phyloP scores from a whole-genome alignment of 1,140 invertebrate species.

The Bombyx mandarina region DNA sequence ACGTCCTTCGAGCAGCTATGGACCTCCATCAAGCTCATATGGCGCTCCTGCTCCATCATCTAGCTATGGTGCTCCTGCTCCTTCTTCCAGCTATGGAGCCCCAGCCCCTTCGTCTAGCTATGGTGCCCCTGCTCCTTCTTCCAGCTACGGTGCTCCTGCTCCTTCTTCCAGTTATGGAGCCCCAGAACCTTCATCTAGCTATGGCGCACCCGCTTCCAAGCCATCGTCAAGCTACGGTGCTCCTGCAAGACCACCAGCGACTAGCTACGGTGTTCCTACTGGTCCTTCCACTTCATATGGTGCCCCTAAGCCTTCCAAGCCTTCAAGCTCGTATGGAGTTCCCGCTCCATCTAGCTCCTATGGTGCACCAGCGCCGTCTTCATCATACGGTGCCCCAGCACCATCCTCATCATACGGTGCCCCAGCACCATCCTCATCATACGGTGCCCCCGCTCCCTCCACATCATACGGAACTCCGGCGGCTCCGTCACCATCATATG shows the following conservation, averaged over 20 bases:
- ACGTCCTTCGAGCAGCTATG: conserved; percentile 48
- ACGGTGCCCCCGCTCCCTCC: conserved; percentile 57
- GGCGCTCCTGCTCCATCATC: conserved; percentile 52
- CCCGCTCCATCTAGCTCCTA: conserved; percentile 55
- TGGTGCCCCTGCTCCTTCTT: conserved; percentile 35
- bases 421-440: conserved; percentile 27
- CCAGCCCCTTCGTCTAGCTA: conserved; percentile 28
- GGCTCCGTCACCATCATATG: conserved; percentile 31
- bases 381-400: conserved; percentile 34
- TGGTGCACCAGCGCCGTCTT: conserved; percentile 43
- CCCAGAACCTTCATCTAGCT: conserved; percentile 20
- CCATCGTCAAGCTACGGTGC: conserved; percentile 44
- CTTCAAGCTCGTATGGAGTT: conserved; percentile 34
- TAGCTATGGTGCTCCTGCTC: conserved; percentile 28
- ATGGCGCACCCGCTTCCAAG: conserved; percentile 31
- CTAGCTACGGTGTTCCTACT: conserved; percentile 65
- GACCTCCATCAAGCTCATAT: conserved; percentile 45
- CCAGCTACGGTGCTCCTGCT: conserved; percentile 33
- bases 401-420: conserved; percentile 46
- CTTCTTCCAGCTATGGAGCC: conserved; percentile 41
- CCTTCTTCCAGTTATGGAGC: conserved; percentile 28
- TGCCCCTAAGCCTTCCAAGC: conserved; percentile 54
- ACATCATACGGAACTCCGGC: conserved; percentile 36
- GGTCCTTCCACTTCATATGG: conserved; percentile 47
- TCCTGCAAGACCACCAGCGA: conserved; percentile 56